phyloP scores from a whole-genome alignment of 2,888 invertebrate species.

The Oscheius sp. region DNA sequence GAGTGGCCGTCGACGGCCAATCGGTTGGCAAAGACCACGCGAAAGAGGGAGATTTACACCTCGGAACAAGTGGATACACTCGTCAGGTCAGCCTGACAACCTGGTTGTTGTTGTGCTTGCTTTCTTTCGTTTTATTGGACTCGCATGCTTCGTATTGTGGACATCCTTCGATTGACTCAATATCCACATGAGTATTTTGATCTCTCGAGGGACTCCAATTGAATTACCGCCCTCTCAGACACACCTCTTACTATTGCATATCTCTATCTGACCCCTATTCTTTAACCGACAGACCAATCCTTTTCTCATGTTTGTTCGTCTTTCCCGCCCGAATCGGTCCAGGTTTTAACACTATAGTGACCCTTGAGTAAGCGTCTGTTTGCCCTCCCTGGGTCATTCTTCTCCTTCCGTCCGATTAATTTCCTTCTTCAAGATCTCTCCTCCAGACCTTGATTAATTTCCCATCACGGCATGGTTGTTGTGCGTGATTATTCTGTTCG shows the following conservation, averaged over 20 bases:
- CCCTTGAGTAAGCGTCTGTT: constrained; percentile 14
- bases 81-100: constrained; percentile 58
- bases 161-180: not conserved
- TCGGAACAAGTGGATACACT: constrained; percentile 72
- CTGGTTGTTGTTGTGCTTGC: not conserved
- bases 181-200: not conserved
- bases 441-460: constrained; percentile 4
- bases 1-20: constrained; percentile 47
- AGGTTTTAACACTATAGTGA: constrained; percentile 11
- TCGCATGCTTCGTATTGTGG: constrained; percentile 6
- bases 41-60: constrained; percentile 68
- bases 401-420: constrained; percentile 13
- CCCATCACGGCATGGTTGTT: not conserved
- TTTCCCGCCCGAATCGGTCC: constrained; percentile 3
- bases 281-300: not conserved
- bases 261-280: constrained; percentile 2
- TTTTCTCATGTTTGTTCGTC: constrained; percentile 4
- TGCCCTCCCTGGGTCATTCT: not conserved
- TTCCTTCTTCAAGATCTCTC: constrained; percentile 1
- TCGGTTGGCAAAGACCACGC: constrained; percentile 44
- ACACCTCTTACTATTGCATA: not conserved
- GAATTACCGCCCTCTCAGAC: not conserved
- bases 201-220: too few relatives aligned
- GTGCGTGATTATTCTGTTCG: not conserved
- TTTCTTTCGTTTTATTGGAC: not conserved